Evolutionary conservation across 2,113 vertebrate species (phyloP), one percentile per base, ranked within the genome.

Genomic region (Crotophaga sulcirostris): DNA sequence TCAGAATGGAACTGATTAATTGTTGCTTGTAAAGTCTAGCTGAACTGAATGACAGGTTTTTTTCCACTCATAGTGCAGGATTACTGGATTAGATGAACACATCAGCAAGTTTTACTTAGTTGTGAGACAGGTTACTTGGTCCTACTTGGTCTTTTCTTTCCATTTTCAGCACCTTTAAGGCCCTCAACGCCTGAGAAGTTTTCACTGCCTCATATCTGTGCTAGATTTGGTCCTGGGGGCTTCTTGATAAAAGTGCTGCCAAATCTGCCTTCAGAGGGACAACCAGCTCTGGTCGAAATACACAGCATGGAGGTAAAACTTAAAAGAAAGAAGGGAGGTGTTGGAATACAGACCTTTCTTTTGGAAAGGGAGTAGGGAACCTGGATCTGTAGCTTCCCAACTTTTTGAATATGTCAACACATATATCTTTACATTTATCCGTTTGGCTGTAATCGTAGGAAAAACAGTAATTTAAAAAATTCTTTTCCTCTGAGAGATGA

Each of bases 261-360:
- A 45, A 99, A 99, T 92, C 97, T 99, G 28, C 99, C 99, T n/a
- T 99, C 99, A 3, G 99, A 99, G 60, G 99, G 99, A 26, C 99
- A 99, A 96, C 99, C 99, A 3, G 99, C 99, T 11, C 96, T 99
- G 58, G 99, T 99, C 19, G 99, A 99, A 84, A 97, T 99, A 59
- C 98, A 99, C 98, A 99, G 98, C 94, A 97, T 99, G 98, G 99
- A 99, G 99, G 99, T 99, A 96, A 95, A 54, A 23, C 29, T 49
- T 20, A 6, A 16, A 55, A 75, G 24, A 28, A 38, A 42, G 60
- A 25, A 51, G 6, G 13, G 11, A 58, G 25, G 13, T 56, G 34
- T 11, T 60, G 13, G 28, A 63, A 42, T 54, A 9, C 13, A 29
- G 19, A 7, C 1, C 7, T 15, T 44, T 16, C 8, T 75, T 58